A percentile compares a stretch with the other conserved stretches of the same genome.
Evolutionary conservation across 1,140 invertebrate species (phyloP).

Genomic region (Matsumurasca onukii): DNA sequence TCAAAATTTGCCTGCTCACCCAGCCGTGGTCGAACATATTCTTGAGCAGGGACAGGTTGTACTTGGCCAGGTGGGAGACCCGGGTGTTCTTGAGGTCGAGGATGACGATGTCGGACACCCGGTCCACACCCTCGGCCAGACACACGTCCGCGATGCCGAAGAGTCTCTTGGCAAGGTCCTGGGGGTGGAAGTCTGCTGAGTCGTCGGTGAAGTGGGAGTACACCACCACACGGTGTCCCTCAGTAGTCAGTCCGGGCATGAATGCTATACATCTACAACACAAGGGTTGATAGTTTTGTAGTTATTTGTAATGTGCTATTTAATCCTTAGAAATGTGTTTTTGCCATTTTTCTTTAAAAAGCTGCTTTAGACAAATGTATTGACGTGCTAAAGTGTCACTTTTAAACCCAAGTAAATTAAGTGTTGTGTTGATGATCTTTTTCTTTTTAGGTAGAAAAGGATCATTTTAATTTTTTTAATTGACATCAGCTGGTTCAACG

Average conservation of each 20-base stretch:
- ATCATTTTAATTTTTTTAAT: no score
- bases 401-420: no score
- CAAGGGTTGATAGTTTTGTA: no score
- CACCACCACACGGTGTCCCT: constrained; percentile 40
- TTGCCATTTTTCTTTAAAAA: no score
- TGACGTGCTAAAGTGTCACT: no score
- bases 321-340: no score
- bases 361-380: no score
- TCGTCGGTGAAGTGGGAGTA: constrained; percentile 37
- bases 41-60: constrained; percentile 36
- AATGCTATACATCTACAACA: constrained; percentile 35
- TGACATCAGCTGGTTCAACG: no score
- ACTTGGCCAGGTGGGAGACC: constrained; percentile 35
- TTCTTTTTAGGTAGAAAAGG: no score
- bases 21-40: constrained; percentile 32
- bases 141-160: constrained; percentile 39
- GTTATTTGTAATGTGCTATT: no score
- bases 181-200: constrained; percentile 37
- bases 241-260: constrained; percentile 37
- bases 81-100: constrained; percentile 35
- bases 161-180: constrained; percentile 32
- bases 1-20: constrained; percentile 33
- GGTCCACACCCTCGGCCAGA: constrained; percentile 36
- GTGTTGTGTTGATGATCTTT: no score
- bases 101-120: constrained; percentile 30